Conservation (phyloP, 2,797 vertebrate genomes). For the Channa striata region DNA sequence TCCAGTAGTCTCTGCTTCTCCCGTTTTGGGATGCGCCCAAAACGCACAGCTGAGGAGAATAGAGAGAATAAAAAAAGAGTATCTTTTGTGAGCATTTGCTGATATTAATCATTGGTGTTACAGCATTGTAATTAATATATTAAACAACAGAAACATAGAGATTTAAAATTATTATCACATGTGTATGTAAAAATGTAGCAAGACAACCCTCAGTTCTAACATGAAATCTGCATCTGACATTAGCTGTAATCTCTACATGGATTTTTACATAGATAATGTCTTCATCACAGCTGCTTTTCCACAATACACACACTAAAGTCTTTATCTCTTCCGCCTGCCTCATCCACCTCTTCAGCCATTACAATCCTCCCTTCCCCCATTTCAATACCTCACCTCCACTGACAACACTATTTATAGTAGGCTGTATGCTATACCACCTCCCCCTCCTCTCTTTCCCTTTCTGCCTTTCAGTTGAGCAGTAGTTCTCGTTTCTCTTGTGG, state of each 20-base stretch:
- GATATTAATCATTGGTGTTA: neutral
- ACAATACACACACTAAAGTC: conserved; percentile 35
- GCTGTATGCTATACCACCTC: conserved; percentile 58
- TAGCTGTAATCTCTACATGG: conserved; percentile 23
- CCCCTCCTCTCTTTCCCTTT: conserved; percentile 44
- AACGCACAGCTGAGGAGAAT: conserved; percentile 83
- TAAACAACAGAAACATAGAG: conserved; percentile 2
- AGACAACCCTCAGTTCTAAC: conserved; percentile 2
- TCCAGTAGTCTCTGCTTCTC: conserved; percentile 89
- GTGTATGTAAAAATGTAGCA: neutral
- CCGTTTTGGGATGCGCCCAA: conserved; percentile 87
- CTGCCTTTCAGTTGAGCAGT: conserved; percentile 58
- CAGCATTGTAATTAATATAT: neutral
- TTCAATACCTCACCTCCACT: conserved; percentile 66
- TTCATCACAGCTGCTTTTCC: conserved; percentile 49
- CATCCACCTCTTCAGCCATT: conserved; percentile 52
- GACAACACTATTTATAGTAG: conserved; percentile 82
- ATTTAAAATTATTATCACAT: conserved; percentile 2
- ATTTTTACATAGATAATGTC: conserved; percentile 28
- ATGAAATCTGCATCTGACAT: conserved; percentile 18
- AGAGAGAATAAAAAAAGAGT: conserved; percentile 23
- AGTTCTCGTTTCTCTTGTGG: conserved; percentile 49
- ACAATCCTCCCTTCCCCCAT: conserved; percentile 54
- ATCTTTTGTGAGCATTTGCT: conserved; percentile 45
- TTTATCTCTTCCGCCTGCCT: conserved; percentile 44